Base-by-base conservation (phyloP, 1,140 invertebrate genomes). In the Batillaria attramentaria region DNA sequence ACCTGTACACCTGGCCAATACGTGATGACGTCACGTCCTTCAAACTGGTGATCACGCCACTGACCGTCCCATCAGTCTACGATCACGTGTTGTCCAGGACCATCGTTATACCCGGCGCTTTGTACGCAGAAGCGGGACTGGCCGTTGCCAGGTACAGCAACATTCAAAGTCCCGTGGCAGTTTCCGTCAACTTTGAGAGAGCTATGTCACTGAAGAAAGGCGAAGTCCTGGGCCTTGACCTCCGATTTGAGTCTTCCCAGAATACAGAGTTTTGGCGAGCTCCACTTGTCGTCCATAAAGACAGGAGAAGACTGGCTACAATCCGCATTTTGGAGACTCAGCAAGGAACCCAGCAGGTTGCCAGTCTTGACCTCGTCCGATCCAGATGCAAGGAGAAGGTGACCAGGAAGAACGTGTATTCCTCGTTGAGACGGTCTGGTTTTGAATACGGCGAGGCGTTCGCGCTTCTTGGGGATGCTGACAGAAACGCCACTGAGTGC, bases 401-500 rank as follows among this genome's bases (percentile, higher is more conserved):
- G 33, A 60, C 68, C 16, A 79, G 78, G 72, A 57, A 81, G 37
- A 72, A 81, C 18, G 82, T 81, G 5, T 87, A 87, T 66, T 66
- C 43, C 60, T 74, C 57, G 20, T 65, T 87, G 16, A 75, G 83
- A 41, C 68, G 62, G 42, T 60, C 81, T 37, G 84, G 84, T 1
- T 84, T 86, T 70, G 60, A 78, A 2, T 87, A 84, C 46, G 84
- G 84, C 3, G 73, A 79, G 3, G 73, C 77, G 2, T 72, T 86
- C 6, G 37, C 76, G 16, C 72, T 86, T 10, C 57, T 86, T 10
- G 72, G 73, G 33, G 37, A 81, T 31, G 80, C 78, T 10, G 46
- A 68, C 37, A 81, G 62, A 65, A 80, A 72, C 62, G 65, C 76
- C 24, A 73, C 62, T 1, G 84, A 87, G 74, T 84, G 84, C 69